Evolutionary conservation across 2,888 invertebrate genomes (phyloP), one percentile per base, ranked within the genome.

Genomic region (Pharmacophagus antenor): DNA sequence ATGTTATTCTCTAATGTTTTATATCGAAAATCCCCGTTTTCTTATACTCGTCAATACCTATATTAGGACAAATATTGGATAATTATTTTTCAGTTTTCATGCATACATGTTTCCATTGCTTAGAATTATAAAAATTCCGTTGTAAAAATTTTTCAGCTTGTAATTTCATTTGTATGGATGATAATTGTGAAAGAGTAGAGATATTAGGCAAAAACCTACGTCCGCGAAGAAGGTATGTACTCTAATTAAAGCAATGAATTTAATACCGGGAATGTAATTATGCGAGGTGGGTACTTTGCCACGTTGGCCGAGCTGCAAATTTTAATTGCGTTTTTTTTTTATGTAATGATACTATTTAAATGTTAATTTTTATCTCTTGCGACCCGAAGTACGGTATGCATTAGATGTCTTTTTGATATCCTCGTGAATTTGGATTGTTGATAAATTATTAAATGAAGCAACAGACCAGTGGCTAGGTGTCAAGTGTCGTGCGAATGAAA

Each of bases 191-290:
- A 47, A 52, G 47, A 23, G 52, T 3, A 37, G 23, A 20, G 37
- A 58, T 10, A 27, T 10, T 20, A 55, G 47, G 12, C n/a, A 37
- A 21, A 53, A 52, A 47, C 58, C 25, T 58, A 41, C 20, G 20
- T 17, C n/a, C 23, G 20, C 42, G 21, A 22, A 41, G 52, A 41
- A 53, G 41, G 54, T 54, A 59, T 59, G 48, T 46, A 22, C 49
- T 59, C 49, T 59, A 59, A 59, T 59, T 59, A 59, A 59, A 59
- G 59, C 48, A 54, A 59, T 59, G 41, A 59, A 59, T 59, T 59
- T 59, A 52, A 52, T 52, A 54, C 54, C 18, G n/a, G 22, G 21
- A 41, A 49, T 54, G 54, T 18, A 22, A 44, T n/a, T 48, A 49
- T 31, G 49, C 42, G 4, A 18, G 48, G 25, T 18, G 21, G 42